These are phyloP conservation scores for Poecile montanus DNA, from an alignment of 2,797 vertebrate species.

Conservation along the genomic window DNA sequence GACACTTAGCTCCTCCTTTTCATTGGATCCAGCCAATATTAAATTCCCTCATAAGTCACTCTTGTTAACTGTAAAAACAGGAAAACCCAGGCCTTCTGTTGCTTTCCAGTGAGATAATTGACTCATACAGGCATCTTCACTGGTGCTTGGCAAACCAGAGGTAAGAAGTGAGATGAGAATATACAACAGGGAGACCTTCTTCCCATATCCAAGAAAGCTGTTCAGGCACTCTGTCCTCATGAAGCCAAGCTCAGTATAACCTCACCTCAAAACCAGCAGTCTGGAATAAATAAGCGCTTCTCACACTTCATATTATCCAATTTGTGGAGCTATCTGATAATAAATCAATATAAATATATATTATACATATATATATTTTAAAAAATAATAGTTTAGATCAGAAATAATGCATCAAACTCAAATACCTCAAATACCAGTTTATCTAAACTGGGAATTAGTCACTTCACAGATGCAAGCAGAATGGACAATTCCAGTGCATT, in stretches of 20 bases:
- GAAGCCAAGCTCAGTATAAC: neutral
- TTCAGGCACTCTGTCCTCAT: neutral
- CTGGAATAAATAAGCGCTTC: neutral
- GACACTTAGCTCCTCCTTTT: neutral
- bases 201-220: neutral
- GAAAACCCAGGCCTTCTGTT: neutral
- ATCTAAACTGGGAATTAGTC: neutral
- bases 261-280: neutral
- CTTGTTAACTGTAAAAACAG: neutral
- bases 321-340: neutral
- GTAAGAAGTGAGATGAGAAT: neutral
- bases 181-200: neutral
- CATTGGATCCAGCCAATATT: neutral
- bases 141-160: neutral
- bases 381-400: neutral
- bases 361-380: neutral
- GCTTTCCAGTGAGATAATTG: neutral
- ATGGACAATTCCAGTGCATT: neutral
- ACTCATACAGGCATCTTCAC: neutral
- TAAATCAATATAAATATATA: neutral
- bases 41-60: neutral
- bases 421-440: neutral
- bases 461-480: neutral
- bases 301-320: neutral
- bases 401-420: neutral